Conservation (phyloP, 2,797 vertebrate species). For the Rhabdomys pumilio region DNA sequence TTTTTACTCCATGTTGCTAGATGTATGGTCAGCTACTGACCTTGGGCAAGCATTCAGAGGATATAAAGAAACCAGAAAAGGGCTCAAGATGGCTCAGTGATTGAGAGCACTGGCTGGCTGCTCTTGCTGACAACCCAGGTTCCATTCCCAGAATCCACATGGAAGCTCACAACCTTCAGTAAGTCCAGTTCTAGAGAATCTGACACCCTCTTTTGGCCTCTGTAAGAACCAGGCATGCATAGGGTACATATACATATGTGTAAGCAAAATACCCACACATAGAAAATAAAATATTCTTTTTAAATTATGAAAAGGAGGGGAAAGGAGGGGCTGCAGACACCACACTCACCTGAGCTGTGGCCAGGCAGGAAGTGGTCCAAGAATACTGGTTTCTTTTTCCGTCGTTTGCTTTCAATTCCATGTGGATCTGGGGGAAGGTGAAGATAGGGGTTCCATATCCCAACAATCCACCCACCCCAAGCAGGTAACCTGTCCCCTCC, state of each 20-base stretch:
- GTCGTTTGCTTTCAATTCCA: slow-evolving; percentile 87
- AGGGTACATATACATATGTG: not conserved
- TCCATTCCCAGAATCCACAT: not conserved
- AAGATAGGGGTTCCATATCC: not conserved
- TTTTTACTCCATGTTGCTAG: not conserved
- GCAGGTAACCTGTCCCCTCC: not conserved
- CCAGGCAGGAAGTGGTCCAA: not conserved
- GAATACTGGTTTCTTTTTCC: slow-evolving; percentile 84
- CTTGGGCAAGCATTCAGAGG: not conserved
- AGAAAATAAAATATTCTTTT: not conserved
- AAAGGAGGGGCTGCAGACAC: not conserved
- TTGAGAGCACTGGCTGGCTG: not conserved
- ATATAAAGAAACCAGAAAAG: not conserved
- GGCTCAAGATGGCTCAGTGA: not conserved
- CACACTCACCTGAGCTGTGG: no score
- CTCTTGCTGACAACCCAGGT: not conserved
- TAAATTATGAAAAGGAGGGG: not conserved
- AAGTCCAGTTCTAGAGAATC: not conserved
- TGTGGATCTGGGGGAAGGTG: slow-evolving; percentile 84
- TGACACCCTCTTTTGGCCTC: not conserved
- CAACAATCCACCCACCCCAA: not conserved
- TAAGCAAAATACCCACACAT: not conserved
- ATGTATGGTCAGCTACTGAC: not conserved
- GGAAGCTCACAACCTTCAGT: not conserved
- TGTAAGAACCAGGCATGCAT: not conserved